phyloP scores from a whole-genome alignment of 2,888 invertebrate species.

The Lissocephala sabroskyi region DNA sequence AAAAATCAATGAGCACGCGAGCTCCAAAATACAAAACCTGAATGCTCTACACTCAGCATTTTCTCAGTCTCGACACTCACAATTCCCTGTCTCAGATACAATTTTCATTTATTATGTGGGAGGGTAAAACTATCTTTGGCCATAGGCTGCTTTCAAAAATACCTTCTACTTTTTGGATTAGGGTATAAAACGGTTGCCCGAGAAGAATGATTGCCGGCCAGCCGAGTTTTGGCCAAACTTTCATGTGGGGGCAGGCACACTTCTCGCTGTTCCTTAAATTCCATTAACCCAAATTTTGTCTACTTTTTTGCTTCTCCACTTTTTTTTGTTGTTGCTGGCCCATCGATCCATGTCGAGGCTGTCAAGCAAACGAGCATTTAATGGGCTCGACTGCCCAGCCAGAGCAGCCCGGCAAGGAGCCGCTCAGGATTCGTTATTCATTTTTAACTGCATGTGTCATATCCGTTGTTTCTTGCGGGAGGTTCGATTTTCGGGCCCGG shows the following conservation, averaged over 20 bases:
- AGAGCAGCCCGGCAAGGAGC: not conserved
- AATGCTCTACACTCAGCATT: too few relatives aligned
- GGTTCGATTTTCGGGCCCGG: not conserved
- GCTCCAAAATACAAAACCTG: too few relatives aligned
- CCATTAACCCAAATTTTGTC: slow-evolving; percentile 44
- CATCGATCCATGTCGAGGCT: slow-evolving; percentile 35
- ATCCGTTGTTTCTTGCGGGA: not conserved
- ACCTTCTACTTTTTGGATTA: too few relatives aligned
- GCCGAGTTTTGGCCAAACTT: too few relatives aligned
- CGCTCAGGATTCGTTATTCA: slow-evolving; percentile 27
- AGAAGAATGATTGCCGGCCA: too few relatives aligned
- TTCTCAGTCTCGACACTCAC: too few relatives aligned
- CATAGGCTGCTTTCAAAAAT: too few relatives aligned
- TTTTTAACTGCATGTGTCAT: slow-evolving; percentile 41
- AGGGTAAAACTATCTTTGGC: too few relatives aligned
- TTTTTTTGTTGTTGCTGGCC: not conserved
- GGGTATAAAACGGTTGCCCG: too few relatives aligned
- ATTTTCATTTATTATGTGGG: too few relatives aligned
- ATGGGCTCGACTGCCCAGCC: slow-evolving; percentile 26
- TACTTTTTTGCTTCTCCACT: not conserved
- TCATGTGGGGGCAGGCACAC: too few relatives aligned
- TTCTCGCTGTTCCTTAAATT: slow-evolving; percentile 37
- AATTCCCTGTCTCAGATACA: too few relatives aligned
- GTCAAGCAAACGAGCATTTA: slow-evolving; percentile 50
- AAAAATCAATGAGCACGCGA: slow-evolving; percentile 1